phyloP scores from a whole-genome alignment of 2,113 vertebrate genomes.

The Electrona antarctica region DNA sequence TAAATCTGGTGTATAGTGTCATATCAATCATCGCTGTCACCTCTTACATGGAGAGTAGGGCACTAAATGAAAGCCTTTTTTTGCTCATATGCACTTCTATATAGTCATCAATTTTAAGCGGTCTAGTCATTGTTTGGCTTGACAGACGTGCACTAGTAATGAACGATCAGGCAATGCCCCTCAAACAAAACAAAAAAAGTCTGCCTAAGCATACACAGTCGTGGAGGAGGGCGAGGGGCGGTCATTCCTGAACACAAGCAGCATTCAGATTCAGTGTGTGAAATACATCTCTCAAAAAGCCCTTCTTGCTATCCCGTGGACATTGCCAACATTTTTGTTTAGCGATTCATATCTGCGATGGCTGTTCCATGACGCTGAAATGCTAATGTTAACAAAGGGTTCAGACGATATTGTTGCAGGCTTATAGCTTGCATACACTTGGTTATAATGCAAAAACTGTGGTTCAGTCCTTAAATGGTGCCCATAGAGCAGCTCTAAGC shows the following conservation, averaged over 20 bases:
- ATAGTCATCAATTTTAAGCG: conserved; percentile 86
- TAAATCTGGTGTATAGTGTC: conserved; percentile 87
- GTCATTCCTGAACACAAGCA: conserved; percentile 47
- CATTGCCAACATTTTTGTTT: conserved; percentile 65
- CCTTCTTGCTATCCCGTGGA: conserved; percentile 51
- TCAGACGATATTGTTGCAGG: conserved; percentile 46
- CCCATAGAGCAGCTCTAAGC: conserved; percentile 66
- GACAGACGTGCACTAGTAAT: conserved; percentile 86
- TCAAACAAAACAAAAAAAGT: conserved; percentile 68
- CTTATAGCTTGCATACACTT: conserved; percentile 77
- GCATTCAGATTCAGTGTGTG: conserved; percentile 18
- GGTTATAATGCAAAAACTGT: conserved; percentile 71
- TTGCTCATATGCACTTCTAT: conserved; percentile 89
- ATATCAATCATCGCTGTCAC: conserved; percentile 91
- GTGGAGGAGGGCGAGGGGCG: conserved; percentile 10
- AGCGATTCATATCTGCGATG: conserved; percentile 71
- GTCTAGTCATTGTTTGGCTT: conserved; percentile 87
- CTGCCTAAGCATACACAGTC: conserved; percentile 45
- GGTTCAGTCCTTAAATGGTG: conserved; percentile 65
- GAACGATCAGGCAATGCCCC: conserved; percentile 83
- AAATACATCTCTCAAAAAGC: conserved; percentile 51
- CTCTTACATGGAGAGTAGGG: conserved; percentile 82
- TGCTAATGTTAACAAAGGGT: conserved; percentile 78
- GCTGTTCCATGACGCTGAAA: conserved; percentile 58
- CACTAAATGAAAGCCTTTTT: conserved; percentile 89